These are phyloP conservation scores for Chelon labrosus DNA, from an alignment of 2,797 vertebrate species.

Conservation along the genomic window DNA sequence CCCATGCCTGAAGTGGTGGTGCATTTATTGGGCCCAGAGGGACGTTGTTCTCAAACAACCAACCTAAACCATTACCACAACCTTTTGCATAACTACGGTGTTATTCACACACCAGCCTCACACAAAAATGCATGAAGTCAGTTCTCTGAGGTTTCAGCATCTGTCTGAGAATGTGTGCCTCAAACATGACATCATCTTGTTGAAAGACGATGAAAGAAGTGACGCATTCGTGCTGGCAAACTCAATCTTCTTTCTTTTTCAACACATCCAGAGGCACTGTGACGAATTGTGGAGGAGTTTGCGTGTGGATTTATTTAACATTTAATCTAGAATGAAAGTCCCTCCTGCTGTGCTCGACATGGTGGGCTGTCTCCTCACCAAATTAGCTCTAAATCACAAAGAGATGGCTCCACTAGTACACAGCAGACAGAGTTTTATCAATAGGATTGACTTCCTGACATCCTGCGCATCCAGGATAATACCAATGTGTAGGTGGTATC, in stretches of 20 bases:
- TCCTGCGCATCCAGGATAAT: conserved; percentile 18
- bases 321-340: conserved; percentile 49
- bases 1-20: neutral
- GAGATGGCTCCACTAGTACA: neutral
- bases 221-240: conserved; percentile 50
- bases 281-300: conserved; percentile 13
- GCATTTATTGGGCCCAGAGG: conserved; percentile 30
- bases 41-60: conserved; percentile 43
- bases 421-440: conserved; percentile 37
- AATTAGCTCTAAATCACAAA: conserved; percentile 31
- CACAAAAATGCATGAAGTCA: conserved; percentile 77
- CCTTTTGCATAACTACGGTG: conserved; percentile 57
- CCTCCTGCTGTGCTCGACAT: conserved; percentile 45
- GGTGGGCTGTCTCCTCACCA: conserved; percentile 28
- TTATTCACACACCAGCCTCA: conserved; percentile 57
- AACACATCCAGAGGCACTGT: conserved; percentile 28
- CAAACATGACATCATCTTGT: conserved; percentile 79
- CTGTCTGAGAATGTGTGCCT: conserved; percentile 80
- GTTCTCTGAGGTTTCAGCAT: conserved; percentile 65
- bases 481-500: conserved; percentile 12
- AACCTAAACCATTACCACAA: conserved; percentile 55
- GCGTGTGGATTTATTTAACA: conserved; percentile 24
- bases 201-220: conserved; percentile 69
- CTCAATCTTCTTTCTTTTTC: conserved; percentile 1
- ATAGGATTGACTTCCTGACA: conserved; percentile 42